Evolutionary conservation across 2,113 vertebrate genomes (phyloP), one percentile per base, ranked within the genome.

Genomic region (Lepisosteus osseus): DNA sequence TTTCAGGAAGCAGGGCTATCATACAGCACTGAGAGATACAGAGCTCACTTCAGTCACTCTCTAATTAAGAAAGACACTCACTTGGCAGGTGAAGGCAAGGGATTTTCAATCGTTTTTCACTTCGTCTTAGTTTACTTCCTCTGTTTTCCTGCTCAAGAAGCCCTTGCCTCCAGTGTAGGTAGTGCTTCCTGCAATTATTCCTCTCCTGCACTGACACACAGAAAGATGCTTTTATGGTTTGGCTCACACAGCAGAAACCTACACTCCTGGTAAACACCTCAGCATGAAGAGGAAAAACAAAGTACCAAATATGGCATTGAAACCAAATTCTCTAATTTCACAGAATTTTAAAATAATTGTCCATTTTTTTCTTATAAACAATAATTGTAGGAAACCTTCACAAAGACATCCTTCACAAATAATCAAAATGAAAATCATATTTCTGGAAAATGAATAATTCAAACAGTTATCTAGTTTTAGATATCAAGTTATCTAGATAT

Each of bases 261-360:
- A 67, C 57, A 57, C 74, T 78, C 83, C 84, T 80, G 9, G 82
- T 75, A 85, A 86, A 88, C 85, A 51, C 73, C 73, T 83, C 72
- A 68, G 43, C 74, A 76, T 61, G 74, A 51, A 78, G 14, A 7
- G 14, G 40, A 80, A 83, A 75, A 85, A 77, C 61, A n/a, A 47
- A 62, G 65, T 69, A 74, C 75, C 64, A 56, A 74, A 5, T 59
- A 5, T 41, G 17, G n/a, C 6, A 3, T 45, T 29, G 29, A 29
- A 29, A 29, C 29, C 29, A 29, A 29, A 29, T 29, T 29, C 29
- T 29, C 29, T 29, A 41, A 43, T 12, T 44, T 40, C 8, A 65
- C 1, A 2, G 29, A 45, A 5, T 41, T 43, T 7, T 14, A 65
- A 44, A 3, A 65, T 9, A 8, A 42, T 13, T 4, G 5, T 44